A percentile compares a stretch with the other conserved stretches of the same genome.
Conservation (phyloP, 1,140 invertebrate species). For the Bombus turneri region DNA sequence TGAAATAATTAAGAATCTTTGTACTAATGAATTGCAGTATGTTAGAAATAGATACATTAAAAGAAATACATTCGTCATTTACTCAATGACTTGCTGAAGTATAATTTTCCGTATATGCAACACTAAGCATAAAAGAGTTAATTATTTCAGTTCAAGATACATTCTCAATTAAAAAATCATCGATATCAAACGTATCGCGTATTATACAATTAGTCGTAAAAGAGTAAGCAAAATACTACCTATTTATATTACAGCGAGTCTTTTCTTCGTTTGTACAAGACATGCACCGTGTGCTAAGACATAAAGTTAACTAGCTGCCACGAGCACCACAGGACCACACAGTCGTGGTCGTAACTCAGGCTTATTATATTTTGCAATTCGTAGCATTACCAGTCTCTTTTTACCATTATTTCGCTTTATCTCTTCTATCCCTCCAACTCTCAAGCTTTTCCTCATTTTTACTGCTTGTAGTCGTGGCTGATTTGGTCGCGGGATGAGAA, state of each 20-base stretch:
- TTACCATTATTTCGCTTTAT: neutral
- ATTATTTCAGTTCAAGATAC: no score
- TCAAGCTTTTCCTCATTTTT: neutral
- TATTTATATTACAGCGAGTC: neutral
- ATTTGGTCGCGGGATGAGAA: neutral
- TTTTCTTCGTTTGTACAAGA: neutral
- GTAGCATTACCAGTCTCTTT: conserved; percentile 27
- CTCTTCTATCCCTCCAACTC: neutral
- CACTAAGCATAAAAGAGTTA: no score
- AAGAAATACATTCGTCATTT: no score
- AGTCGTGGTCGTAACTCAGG: conserved; percentile 57
- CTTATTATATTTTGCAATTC: conserved; percentile 63
- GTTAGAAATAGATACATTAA: no score
- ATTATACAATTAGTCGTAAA: no score
- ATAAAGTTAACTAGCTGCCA: conserved; percentile 45
- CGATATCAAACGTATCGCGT: no score
- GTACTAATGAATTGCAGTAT: no score
- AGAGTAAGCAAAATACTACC: no score
- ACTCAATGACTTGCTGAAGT: no score
- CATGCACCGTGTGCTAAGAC: conserved; percentile 9
- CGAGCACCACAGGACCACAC: conserved; percentile 51
- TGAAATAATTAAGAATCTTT: no score
- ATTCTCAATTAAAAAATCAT: no score
- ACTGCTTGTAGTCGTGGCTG: neutral
- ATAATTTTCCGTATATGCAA: no score